Conservation (phyloP, 2,888 invertebrate genomes). For the Clanis bilineata region DNA sequence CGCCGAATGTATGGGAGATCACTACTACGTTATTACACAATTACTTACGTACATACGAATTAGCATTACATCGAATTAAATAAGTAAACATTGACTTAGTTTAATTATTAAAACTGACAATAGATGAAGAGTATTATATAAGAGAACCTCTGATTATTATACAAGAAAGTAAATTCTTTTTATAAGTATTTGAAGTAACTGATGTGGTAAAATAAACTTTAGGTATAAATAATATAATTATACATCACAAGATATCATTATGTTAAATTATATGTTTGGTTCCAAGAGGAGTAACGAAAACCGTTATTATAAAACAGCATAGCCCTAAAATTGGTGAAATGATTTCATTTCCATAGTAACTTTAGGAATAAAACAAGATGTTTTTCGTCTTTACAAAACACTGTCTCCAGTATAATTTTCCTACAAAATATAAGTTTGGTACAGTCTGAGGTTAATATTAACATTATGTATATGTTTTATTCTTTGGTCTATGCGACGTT, state of each 20-base stretch:
- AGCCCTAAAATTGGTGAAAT: conserved; percentile 10
- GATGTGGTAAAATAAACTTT: not conserved
- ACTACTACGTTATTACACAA: conserved; percentile 77
- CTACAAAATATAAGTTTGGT: conserved; percentile 78
- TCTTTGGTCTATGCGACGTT: conserved; percentile 78
- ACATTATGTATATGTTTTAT: conserved; percentile 75
- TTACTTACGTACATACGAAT: conserved; percentile 73
- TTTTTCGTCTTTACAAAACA: conserved; percentile 24
- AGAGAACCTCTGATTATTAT: conserved; percentile 47
- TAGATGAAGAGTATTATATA: conserved; percentile 58
- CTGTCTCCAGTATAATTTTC: conserved; percentile 49
- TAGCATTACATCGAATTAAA: conserved; percentile 78
- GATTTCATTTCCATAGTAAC: not conserved
- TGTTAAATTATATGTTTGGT: conserved; percentile 11
- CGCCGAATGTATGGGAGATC: conserved; percentile 80
- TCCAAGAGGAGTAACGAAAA: conserved; percentile 9
- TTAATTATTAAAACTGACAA: conserved; percentile 76
- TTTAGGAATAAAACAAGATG: conserved; percentile 10
- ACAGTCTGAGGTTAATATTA: conserved; percentile 79
- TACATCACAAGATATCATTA: not conserved
- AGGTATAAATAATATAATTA: conserved; percentile 12
- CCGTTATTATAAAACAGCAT: not conserved
- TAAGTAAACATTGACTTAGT: conserved; percentile 82
- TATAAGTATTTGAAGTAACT: conserved; percentile 21
- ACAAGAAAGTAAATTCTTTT: conserved; percentile 32